Evolutionary conservation across 1,140 invertebrate genomes (phyloP).

Genomic region (Episyrphus balteatus): DNA sequence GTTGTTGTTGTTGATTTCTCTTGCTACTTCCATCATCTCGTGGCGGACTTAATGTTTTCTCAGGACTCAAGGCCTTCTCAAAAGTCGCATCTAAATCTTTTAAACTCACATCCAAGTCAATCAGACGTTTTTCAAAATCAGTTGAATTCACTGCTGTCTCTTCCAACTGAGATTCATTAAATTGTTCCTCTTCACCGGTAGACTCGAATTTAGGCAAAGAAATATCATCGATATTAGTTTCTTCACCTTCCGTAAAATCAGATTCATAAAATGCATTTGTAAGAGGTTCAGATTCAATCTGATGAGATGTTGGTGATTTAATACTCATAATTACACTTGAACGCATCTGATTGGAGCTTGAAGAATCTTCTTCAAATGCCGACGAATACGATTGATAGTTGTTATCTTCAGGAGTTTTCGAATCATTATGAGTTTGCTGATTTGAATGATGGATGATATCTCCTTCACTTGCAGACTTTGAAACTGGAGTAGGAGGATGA

Average conservation of each 20-base stretch:
- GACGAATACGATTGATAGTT: neutral
- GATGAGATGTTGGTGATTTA: neutral
- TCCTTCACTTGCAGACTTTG: too few relatives aligned
- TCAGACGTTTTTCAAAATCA: slow-evolving; percentile 1
- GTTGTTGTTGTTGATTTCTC: neutral
- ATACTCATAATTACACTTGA: neutral
- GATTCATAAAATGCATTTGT: slow-evolving; percentile 5
- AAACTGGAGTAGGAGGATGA: too few relatives aligned
- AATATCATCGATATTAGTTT: slow-evolving; percentile 6
- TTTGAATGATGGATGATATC: too few relatives aligned
- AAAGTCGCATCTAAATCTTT: neutral
- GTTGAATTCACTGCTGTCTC: neutral
- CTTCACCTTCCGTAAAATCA: slow-evolving; percentile 5
- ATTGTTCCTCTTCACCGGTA: neutral
- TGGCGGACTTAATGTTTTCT: neutral
- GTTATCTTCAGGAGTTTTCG: neutral
- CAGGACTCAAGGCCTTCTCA: neutral
- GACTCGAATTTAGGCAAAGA: slow-evolving; percentile 10
- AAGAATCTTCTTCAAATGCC: neutral
- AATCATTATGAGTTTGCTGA: slow-evolving; percentile 6
- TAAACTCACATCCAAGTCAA: neutral
- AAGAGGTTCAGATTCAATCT: neutral
- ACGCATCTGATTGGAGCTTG: neutral
- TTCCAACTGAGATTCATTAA: neutral
- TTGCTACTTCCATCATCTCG: neutral